These are phyloP conservation scores for Aphyosemion australe DNA, from an alignment of 2,113 vertebrate species.

Conservation along the genomic window DNA sequence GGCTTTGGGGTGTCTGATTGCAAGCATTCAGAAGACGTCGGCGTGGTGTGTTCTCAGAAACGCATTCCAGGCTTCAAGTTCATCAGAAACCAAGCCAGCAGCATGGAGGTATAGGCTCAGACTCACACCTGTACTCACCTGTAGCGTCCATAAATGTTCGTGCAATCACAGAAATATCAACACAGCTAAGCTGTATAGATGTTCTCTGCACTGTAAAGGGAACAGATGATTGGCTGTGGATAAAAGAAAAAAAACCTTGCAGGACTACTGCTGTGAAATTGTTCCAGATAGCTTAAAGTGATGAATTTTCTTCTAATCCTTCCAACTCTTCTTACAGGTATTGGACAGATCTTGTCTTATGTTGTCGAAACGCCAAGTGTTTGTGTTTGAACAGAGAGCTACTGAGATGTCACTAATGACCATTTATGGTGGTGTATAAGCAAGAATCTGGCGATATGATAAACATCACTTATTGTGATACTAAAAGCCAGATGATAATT, in stretches of 20 bases:
- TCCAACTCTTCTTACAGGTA: constrained; percentile 2
- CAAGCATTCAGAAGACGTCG: constrained; percentile 92
- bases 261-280: background rate
- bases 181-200: constrained; percentile 41
- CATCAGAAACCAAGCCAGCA: constrained; percentile 79
- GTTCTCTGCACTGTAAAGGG: constrained; percentile 23
- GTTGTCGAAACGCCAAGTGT: background rate
- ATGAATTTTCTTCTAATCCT: constrained; percentile 12
- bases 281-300: constrained; percentile 6
- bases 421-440: no score
- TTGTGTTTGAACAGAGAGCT: no score
- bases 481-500: no score
- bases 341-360: background rate
- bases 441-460: no score
- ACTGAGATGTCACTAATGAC: background rate
- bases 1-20: constrained; percentile 92
- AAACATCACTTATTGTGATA: no score
- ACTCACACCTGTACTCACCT: background rate
- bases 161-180: no score
- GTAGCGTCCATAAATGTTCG: constrained; percentile 6
- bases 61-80: constrained; percentile 92
- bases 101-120: constrained; percentile 80
- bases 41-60: constrained; percentile 88
- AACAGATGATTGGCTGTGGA: constrained; percentile 15
- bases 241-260: constrained; percentile 28